Evolutionary conservation across 2,888 invertebrate species (phyloP).

Genomic region (Saturnia pavonia): DNA sequence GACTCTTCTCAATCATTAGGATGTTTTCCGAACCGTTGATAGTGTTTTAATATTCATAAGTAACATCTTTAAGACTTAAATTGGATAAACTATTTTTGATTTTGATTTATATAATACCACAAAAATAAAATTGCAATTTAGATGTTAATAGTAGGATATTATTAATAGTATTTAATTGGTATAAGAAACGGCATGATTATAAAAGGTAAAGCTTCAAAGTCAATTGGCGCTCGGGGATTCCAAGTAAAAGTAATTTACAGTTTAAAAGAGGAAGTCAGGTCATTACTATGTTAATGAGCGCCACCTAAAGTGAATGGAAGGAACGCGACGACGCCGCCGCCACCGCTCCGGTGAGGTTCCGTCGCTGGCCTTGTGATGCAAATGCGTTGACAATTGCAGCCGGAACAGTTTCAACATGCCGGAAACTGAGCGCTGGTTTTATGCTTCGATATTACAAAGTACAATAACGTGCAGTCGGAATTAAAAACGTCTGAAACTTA

Average conservation of each 20-base stretch:
- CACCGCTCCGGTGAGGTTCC: background rate
- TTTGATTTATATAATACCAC: background rate
- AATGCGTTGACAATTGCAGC: conserved; percentile 49
- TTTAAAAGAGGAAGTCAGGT: conserved; percentile 15
- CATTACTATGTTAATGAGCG: conserved; percentile 15
- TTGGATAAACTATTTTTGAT: background rate
- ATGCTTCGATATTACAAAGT: background rate
- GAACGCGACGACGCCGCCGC: background rate
- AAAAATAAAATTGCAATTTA: background rate
- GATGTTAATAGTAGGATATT: background rate
- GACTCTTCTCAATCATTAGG: no score
- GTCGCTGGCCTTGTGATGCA: conserved; percentile 46
- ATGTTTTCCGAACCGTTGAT: no score
- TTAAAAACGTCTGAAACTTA: background rate
- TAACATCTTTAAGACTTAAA: no score
- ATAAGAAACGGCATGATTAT: background rate
- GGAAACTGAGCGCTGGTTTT: conserved; percentile 12
- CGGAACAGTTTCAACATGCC: conserved; percentile 22
- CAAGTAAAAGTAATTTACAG: conserved; percentile 14
- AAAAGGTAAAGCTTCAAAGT: conserved; percentile 13
- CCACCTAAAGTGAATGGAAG: conserved; percentile 11
- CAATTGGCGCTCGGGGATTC: conserved; percentile 1
- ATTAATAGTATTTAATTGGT: background rate
- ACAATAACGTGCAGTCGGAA: background rate
- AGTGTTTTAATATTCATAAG: no score